These are phyloP conservation scores for Axinella damicornis DNA, from an alignment of 37 sponge, comb jelly and placozoan species.

Conservation along the genomic window DNA sequence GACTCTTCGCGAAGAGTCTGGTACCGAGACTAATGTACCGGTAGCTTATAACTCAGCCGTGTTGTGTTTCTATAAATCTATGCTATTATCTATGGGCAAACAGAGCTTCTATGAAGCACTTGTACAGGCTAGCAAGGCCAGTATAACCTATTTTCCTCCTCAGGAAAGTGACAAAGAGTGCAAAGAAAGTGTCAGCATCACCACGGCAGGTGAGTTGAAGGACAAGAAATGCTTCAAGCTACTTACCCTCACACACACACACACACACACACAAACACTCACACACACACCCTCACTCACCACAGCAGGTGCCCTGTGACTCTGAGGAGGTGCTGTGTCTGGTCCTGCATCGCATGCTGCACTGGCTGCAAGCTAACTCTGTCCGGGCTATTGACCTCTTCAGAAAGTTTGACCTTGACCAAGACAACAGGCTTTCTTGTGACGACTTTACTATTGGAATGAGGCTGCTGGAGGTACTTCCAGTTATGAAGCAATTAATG, in stretches of 20 bases:
- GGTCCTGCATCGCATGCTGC: slow-evolving; percentile 32
- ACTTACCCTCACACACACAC: neutral
- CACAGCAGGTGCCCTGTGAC: neutral
- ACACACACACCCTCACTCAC: neutral
- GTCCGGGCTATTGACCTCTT: slow-evolving; percentile 36
- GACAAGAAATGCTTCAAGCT: too few species aligned
- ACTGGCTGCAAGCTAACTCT: slow-evolving; percentile 33
- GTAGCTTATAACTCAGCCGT: too few species aligned
- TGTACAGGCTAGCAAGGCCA: too few species aligned
- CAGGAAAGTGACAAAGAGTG: too few species aligned
- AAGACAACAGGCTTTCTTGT: slow-evolving; percentile 16
- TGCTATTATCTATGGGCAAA: too few species aligned
- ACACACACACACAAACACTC: neutral
- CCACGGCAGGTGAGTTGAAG: too few species aligned
- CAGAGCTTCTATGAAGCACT: too few species aligned
- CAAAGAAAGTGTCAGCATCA: too few species aligned
- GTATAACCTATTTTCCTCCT: too few species aligned
- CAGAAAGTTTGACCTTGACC: slow-evolving; percentile 26
- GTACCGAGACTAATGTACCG: too few species aligned
- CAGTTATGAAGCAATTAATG: neutral
- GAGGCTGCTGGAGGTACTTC: slow-evolving; percentile 45
- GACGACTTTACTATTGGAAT: slow-evolving; percentile 40
- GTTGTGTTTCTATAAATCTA: too few species aligned
- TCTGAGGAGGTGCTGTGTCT: slow-evolving; percentile 32
- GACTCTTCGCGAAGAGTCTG: too few species aligned